Evolutionary conservation across 2,113 vertebrate genomes (phyloP), one percentile per base, ranked within the genome.

Genomic region (Ursus arctos): DNA sequence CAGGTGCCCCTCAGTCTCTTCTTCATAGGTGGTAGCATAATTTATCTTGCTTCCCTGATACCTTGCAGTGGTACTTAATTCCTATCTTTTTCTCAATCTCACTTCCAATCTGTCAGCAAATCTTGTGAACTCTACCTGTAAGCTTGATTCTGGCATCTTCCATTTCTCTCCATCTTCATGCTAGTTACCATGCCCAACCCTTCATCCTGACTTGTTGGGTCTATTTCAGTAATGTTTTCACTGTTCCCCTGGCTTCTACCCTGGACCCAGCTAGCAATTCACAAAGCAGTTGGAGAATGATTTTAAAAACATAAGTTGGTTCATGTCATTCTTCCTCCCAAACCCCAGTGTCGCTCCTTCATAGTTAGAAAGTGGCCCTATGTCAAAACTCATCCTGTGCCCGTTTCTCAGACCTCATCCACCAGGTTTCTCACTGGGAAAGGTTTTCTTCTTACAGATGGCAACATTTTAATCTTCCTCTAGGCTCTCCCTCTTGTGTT

Each of bases 401-500:
- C 6, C 71, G 28, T 19, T 36, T 31, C 71, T 15, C 4, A 63
- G 19, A 18, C 3, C 3, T 16, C 59, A 59, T 13, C 47, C 14
- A 18, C 18, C 72, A 83, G 9, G 0, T 80, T 87, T 24, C 33
- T 51, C 4, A 1, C 51, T 36, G 2, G 7, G 21, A 51, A 21
- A 49, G 4, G 8, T 7, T 40, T 91, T 79, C 26, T 91, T 4
- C 28, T 81, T 4, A 26, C 1, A 53, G 28, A 0, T 5, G 28
- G 2, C 16, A n/a, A 11, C 0, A 0, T 10, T 36, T 33, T 28
- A 22, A n/a, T 24, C 51, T 85, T 24, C 14, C 6, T 15, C 22
- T 1, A 10, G 3, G 0, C 1, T 13, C 7, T 65, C 4, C 1
- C 4, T 33, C 13, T 55, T 49, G 3, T 5, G 3, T 13, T 36